Conservation (phyloP, 2,888 invertebrate species). For the Epinotia ramella region DNA sequence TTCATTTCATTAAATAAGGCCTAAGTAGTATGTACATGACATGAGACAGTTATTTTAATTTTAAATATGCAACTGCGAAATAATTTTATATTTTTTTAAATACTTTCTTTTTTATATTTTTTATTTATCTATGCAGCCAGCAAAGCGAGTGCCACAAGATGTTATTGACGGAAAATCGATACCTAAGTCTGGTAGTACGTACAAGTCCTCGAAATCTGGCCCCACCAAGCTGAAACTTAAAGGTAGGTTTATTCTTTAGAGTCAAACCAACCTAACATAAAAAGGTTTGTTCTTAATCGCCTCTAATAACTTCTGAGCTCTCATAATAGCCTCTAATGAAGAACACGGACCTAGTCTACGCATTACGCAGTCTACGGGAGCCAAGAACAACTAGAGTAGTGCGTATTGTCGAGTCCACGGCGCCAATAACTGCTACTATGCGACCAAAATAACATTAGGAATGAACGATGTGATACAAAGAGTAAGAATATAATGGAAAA, state of each 20-base stretch:
- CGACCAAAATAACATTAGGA: too few relatives aligned
- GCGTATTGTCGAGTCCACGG: too few relatives aligned
- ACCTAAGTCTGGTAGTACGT: constrained; percentile 86
- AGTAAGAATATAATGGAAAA: too few relatives aligned
- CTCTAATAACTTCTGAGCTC: background rate
- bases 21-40: too few relatives aligned
- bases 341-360: too few relatives aligned
- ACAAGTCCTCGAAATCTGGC: constrained; percentile 76
- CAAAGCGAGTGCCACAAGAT: constrained; percentile 80
- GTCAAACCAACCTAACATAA: too few relatives aligned
- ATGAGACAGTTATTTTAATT: background rate
- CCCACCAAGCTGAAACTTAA: constrained; percentile 75
- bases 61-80: background rate
- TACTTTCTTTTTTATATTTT: constrained; percentile 34
- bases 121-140: constrained; percentile 65
- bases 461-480: background rate
- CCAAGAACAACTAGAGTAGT: too few relatives aligned
- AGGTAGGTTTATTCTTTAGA: constrained; percentile 59
- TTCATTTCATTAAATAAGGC: too few relatives aligned
- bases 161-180: constrained; percentile 84
- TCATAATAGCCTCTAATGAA: background rate
- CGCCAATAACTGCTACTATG: too few relatives aligned
- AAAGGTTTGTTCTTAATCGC: too few relatives aligned
- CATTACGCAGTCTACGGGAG: too few relatives aligned
- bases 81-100: background rate